These are phyloP conservation scores for Autographa pulchrina DNA, from an alignment of 2,888 invertebrate genomes.

Conservation along the genomic window DNA sequence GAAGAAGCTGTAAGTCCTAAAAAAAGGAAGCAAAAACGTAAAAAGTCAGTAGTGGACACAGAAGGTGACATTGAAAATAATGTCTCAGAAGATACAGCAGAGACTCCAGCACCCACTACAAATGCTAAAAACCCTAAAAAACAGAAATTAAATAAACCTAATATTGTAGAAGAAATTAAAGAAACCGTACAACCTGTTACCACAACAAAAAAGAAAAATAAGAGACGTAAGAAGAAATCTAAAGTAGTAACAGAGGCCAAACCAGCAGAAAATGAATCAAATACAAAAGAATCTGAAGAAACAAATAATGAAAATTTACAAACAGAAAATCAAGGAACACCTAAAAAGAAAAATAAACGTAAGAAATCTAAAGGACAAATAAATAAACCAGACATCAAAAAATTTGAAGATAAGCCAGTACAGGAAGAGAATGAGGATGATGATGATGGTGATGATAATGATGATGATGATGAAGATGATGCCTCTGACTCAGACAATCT, in stretches of 20 bases:
- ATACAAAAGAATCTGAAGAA: slow-evolving; percentile 19
- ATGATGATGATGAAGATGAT: slow-evolving; percentile 24
- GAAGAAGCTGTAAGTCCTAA: slow-evolving; percentile 44
- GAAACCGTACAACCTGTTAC: slow-evolving; percentile 14
- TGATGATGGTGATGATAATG: slow-evolving; percentile 23
- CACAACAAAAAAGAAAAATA: slow-evolving; percentile 60
- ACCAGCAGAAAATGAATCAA: slow-evolving; percentile 9
- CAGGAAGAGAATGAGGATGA: slow-evolving; percentile 23
- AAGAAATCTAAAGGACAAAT: slow-evolving; percentile 40
- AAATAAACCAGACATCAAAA: slow-evolving; percentile 25
- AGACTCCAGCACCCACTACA: slow-evolving; percentile 13
- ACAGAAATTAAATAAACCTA: slow-evolving; percentile 31
- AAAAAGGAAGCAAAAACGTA: slow-evolving; percentile 53
- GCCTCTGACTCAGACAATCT: slow-evolving; percentile 13
- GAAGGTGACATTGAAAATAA: slow-evolving; percentile 32
- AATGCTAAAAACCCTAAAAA: slow-evolving; percentile 28
- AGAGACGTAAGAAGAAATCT: slow-evolving; percentile 47
- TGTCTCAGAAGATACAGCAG: slow-evolving; percentile 10
- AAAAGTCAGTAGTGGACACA: slow-evolving; percentile 35
- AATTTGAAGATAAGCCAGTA: slow-evolving; percentile 27
- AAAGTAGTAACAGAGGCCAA: slow-evolving; percentile 19
- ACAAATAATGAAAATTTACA: slow-evolving; percentile 28
- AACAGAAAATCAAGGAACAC: slow-evolving; percentile 24
- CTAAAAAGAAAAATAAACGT: slow-evolving; percentile 54
- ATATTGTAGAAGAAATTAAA: slow-evolving; percentile 18